Base-by-base conservation (phyloP, 2,888 invertebrate genomes). In the Acleris laterana region DNA sequence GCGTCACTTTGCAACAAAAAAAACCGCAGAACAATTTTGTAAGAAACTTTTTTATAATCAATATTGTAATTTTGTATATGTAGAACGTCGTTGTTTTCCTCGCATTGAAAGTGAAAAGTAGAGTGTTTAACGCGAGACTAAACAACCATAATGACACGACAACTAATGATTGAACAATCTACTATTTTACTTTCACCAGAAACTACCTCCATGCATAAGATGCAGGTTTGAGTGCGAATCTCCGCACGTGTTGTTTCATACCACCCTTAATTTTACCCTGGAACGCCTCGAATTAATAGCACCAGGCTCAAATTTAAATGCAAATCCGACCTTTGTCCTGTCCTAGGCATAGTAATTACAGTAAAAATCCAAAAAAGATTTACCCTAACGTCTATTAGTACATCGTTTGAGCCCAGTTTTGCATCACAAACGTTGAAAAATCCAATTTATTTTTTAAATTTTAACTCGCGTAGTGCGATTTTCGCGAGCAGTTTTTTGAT, bases 341-440 rank as follows among this genome's bases (percentile, higher is more conserved):
- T 74, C 72, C 80, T 77, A 77, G 70, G 71, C 69, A 73, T 71
- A 76, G 80, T 87, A 88, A 88, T 87, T 85, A 81, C 79, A 77
- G 83, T 82, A 83, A 80, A 82, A 77, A 74, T 32, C n/a, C 22
- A 52, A 53, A 50, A 58, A 32, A 64, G 56, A 61, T 25, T 20
- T 32, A n/a, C 28, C 42, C 60, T 65, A 63, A 64, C 65, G 63
- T 63, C 69, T 68, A 71, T 70, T 68, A 68, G 49, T 69, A 67
- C 72, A 66, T 60, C 70, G 71, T 71, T 71, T 71, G 76, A 70
- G 72, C 74, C 73, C 77, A 72, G 78, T 87, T 91, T 91, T 90
- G 87, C 90, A 90, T 90, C 81, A 87, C 90, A 91, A 90, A 91
- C 79, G 78, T 69, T 79, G 70, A 74, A 72, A 73, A 73, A 73